phyloP scores from a whole-genome alignment of 1,140 invertebrate genomes.

The Diabrotica virgifera region DNA sequence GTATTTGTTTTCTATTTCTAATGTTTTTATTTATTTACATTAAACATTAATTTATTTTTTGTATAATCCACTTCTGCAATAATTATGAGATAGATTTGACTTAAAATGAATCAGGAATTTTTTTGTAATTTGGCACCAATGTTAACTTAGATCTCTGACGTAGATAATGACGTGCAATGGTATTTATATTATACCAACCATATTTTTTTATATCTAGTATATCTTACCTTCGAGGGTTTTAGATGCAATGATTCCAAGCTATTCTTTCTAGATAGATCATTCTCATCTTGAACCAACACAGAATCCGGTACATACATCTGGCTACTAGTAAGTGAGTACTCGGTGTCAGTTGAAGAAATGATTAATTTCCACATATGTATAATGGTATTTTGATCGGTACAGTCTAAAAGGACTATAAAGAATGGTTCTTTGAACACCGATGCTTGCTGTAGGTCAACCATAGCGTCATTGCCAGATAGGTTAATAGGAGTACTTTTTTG shows the following conservation, averaged over 20 bases:
- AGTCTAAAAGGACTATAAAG: constrained; percentile 90
- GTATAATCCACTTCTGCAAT: too few species aligned
- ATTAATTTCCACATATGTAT: constrained; percentile 95
- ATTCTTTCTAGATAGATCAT: constrained; percentile 53
- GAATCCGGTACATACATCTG: constrained; percentile 90
- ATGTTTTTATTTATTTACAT: too few species aligned
- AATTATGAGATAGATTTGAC: too few species aligned
- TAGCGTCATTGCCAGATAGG: constrained; percentile 60
- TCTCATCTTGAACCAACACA: constrained; percentile 80
- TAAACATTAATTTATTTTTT: too few species aligned
- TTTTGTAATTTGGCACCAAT: too few species aligned
- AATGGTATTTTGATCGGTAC: constrained; percentile 76
- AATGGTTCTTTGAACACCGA: constrained; percentile 91
- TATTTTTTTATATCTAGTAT: not conserved
- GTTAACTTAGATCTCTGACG: too few species aligned
- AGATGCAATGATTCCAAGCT: constrained; percentile 46
- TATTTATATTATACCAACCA: too few species aligned
- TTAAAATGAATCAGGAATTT: too few species aligned
- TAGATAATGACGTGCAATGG: too few species aligned
- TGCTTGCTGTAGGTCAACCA: constrained; percentile 84
- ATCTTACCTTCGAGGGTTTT: constrained; percentile 40
- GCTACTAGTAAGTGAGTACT: constrained; percentile 51
- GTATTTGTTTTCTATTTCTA: too few species aligned
- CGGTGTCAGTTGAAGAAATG: constrained; percentile 67
- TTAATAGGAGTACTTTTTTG: constrained; percentile 49